phyloP scores from a whole-genome alignment of 2,888 invertebrate species.

The Agrotis clavis region DNA sequence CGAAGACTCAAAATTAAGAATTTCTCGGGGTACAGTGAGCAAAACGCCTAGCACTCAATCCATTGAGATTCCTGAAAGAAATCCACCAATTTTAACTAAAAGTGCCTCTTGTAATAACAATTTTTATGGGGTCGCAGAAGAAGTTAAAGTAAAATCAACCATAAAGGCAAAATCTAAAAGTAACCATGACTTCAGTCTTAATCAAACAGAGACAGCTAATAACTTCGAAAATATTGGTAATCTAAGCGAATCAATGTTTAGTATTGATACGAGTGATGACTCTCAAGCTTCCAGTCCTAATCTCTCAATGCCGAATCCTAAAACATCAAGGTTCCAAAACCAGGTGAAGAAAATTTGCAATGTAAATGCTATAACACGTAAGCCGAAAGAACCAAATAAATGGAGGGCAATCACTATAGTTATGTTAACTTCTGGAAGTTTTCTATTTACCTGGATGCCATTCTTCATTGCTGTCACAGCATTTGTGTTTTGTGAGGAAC shows the following conservation, averaged over 20 bases:
- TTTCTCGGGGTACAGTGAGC: slow-evolving; percentile 75
- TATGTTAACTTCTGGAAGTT: slow-evolving; percentile 91
- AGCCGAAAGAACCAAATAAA: slow-evolving; percentile 84
- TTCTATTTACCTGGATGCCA: slow-evolving; percentile 92
- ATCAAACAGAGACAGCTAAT: slow-evolving; percentile 54
- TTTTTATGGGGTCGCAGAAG: slow-evolving; percentile 52
- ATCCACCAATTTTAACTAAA: slow-evolving; percentile 71
- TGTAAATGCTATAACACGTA: slow-evolving; percentile 60
- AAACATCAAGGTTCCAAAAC: slow-evolving; percentile 52
- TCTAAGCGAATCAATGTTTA: slow-evolving; percentile 75
- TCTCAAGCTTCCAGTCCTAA: slow-evolving; percentile 69
- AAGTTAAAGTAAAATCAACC: slow-evolving; percentile 39
- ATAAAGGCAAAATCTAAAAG: slow-evolving; percentile 76
- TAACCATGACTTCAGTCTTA: slow-evolving; percentile 73
- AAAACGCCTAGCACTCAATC: slow-evolving; percentile 63
- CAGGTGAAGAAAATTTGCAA: slow-evolving; percentile 58
- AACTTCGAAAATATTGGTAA: slow-evolving; percentile 55
- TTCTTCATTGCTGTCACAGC: slow-evolving; percentile 91
- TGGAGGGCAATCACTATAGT: slow-evolving; percentile 92
- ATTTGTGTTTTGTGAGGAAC: slow-evolving; percentile 89
- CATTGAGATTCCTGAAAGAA: slow-evolving; percentile 63
- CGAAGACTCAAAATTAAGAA: slow-evolving; percentile 77
- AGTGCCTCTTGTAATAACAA: slow-evolving; percentile 80
- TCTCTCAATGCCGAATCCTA: slow-evolving; percentile 58
- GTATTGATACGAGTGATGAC: slow-evolving; percentile 76